Evolutionary conservation across 2,888 invertebrate genomes (phyloP), one percentile per base, ranked within the genome.

Genomic region (Caenorhabditis sinica): DNA sequence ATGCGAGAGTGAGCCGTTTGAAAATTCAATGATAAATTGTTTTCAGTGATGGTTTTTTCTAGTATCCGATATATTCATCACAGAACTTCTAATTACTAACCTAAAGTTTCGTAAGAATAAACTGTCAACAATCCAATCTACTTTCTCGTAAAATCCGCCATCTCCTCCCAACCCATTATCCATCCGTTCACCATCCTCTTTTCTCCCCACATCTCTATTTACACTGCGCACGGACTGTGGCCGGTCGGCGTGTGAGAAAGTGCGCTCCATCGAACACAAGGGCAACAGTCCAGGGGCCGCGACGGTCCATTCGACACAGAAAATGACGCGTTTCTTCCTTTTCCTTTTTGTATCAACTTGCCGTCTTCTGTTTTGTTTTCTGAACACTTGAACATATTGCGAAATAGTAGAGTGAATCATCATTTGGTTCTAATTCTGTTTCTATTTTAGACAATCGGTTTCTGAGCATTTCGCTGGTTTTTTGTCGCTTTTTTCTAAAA

Each of bases 331-430:
- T 61, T 28, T 49, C 6, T 66, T 51, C 43, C 45, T 77, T 56
- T 30, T 60, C 9, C 23, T 15, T 49, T 61, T 58, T 69, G 33
- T 56, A 56, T 40, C 43, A 30, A 33, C 49, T 68, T 49, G 9
- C 40, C 5, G 6, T 36, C 61, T 9, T 0, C 49, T 49, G 1
- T 60, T 23, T 58, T 68, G n/a, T 49, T 36, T 36, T n/a, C 5
- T 45, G 20, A 65, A 17, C 8, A n/a, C 30, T 60, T 30, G 17
- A 6, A 66, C 65, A 17, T 63, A 23, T 75, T 75, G 65, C 75
- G 75, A 75, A 75, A 75, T 75, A 28, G 5, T 1, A 23, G 0
- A 45, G 11, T 74, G 74, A 74, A 53, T 74, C 73, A 73, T 73
- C 13, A 28, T 73, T 49, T 61, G 17, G 9, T 20, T 25, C 17